Evolutionary conservation across 2,888 invertebrate genomes (phyloP).

Genomic region (Coenonympha glycerion): DNA sequence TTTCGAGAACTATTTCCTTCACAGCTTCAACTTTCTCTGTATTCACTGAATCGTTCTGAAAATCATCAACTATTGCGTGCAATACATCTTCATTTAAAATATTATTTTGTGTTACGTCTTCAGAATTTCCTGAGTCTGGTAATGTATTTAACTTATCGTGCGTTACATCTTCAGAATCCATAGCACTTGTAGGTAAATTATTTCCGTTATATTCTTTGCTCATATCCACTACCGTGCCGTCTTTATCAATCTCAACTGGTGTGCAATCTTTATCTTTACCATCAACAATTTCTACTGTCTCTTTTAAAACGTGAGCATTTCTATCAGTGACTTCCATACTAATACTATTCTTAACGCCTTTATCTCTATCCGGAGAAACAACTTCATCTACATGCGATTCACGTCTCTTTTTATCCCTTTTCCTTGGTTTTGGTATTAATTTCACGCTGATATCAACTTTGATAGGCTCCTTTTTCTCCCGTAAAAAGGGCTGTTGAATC

Average conservation of each 20-base stretch:
- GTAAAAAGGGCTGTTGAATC: conserved; percentile 78
- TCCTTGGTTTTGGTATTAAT: conserved; percentile 79
- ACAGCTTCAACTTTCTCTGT: not conserved
- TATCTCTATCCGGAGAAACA: conserved; percentile 43
- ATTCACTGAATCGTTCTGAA: not conserved
- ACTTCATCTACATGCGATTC: conserved; percentile 52
- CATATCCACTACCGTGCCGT: conserved; percentile 8
- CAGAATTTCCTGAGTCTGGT: not conserved
- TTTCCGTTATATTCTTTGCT: conserved; percentile 14
- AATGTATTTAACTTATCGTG: not conserved
- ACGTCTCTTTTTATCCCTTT: conserved; percentile 60
- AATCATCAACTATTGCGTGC: not conserved
- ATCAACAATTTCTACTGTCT: conserved; percentile 52
- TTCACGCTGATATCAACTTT: conserved; percentile 87
- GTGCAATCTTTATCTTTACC: conserved; percentile 35
- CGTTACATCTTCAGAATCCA: not conserved
- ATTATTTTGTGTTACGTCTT: conserved; percentile 6
- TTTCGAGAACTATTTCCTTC: not conserved
- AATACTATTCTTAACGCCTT: conserved; percentile 58
- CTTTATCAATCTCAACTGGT: conserved; percentile 24
- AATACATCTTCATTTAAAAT: conserved; percentile 6
- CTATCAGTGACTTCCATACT: conserved; percentile 66
- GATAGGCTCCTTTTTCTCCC: conserved; percentile 81
- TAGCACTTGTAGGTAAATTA: not conserved
- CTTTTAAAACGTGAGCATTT: conserved; percentile 53